These are phyloP conservation scores for Rotaria macrura DNA, from an alignment of 2,888 invertebrate species.

Conservation along the genomic window DNA sequence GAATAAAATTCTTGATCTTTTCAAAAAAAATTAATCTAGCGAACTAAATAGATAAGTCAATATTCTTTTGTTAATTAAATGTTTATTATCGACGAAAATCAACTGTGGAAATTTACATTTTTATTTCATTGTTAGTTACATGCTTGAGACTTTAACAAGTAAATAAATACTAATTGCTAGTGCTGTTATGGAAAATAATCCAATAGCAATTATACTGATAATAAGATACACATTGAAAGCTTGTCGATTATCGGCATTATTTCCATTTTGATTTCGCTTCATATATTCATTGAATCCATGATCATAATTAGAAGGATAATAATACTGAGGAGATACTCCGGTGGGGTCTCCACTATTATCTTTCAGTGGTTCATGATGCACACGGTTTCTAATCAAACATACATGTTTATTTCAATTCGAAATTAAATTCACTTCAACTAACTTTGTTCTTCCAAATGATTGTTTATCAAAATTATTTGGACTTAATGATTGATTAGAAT, in stretches of 20 bases:
- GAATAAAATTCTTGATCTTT: too few species aligned
- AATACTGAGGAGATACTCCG: too few species aligned
- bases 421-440: background rate
- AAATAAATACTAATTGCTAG: background rate
- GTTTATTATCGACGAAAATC: too few species aligned
- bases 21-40: too few species aligned
- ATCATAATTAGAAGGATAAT: too few species aligned
- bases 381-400: background rate
- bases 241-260: too few species aligned
- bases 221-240: background rate
- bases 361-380: background rate
- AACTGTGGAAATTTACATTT: too few species aligned
- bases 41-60: too few species aligned
- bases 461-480: background rate
- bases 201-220: background rate
- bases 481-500: background rate
- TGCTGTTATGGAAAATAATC: background rate
- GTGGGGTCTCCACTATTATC: background rate
- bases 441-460: background rate
- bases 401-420: background rate
- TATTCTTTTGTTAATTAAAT: too few species aligned
- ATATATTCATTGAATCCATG: too few species aligned
- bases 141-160: background rate
- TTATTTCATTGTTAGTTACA: too few species aligned
- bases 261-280: too few species aligned